Evolutionary conservation across 2,113 vertebrate species (phyloP).

Genomic region (Ciconia maguari): DNA sequence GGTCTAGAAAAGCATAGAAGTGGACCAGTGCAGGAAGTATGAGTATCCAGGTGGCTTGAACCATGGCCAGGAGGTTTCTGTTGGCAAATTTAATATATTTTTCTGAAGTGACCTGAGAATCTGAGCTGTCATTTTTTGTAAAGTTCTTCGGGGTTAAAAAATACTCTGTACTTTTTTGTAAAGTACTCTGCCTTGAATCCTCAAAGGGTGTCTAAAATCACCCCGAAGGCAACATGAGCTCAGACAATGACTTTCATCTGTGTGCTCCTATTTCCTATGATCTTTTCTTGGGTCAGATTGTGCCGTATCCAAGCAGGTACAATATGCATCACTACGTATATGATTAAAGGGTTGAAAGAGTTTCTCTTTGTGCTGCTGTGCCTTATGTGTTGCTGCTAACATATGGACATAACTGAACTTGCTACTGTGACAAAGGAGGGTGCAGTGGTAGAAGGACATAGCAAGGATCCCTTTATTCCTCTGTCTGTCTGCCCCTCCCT

Average conservation of each 20-base stretch:
- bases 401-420: neutral
- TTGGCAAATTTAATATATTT: neutral
- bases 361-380: neutral
- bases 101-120: neutral
- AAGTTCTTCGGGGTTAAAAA: neutral
- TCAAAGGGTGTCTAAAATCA: neutral
- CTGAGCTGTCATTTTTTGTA: neutral
- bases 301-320: neutral
- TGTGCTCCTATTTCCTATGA: neutral
- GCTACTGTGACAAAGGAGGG: neutral
- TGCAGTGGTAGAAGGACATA: neutral
- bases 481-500: neutral
- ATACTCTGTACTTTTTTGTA: neutral
- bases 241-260: neutral
- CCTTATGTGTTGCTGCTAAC: neutral
- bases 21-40: neutral
- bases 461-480: neutral
- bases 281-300: neutral
- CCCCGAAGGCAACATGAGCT: neutral
- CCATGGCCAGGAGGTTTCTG: neutral
- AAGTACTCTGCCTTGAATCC: neutral
- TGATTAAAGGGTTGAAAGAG: neutral
- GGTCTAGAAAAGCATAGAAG: neutral
- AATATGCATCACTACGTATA: fast-evolving
- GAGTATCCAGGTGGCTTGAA: neutral